These are phyloP conservation scores for Ploceus nigricollis DNA, from an alignment of 2,113 vertebrate genomes.

Conservation along the genomic window DNA sequence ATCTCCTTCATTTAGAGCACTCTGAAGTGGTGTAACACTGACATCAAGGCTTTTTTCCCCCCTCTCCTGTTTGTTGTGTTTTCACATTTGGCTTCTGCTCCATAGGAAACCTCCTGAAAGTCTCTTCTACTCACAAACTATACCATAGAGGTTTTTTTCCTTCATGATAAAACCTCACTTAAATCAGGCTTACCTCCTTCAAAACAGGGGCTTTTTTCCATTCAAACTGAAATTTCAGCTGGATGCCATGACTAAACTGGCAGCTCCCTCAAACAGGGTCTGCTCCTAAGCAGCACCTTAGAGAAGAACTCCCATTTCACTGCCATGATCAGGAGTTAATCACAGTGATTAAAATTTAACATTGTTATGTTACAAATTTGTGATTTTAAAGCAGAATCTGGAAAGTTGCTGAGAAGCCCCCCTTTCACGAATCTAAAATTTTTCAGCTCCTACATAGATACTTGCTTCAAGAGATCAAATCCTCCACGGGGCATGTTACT, in stretches of 20 bases:
- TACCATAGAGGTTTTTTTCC: accelerated
- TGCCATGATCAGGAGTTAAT: not conserved
- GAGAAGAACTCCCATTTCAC: not conserved
- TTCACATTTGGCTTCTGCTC: not conserved
- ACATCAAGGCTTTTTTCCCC: not conserved
- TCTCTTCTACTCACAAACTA: not conserved
- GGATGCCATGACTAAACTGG: not conserved
- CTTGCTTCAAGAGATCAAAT: not conserved
- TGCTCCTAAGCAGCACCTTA: not conserved
- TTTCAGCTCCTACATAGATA: not conserved
- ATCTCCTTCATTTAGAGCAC: not conserved
- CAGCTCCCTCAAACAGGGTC: not conserved
- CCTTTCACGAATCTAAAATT: not conserved
- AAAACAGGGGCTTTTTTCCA: not conserved
- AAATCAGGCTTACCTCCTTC: not conserved
- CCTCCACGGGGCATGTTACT: not conserved
- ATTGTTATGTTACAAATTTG: too few species aligned
- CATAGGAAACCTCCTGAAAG: not conserved
- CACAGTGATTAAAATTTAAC: not conserved
- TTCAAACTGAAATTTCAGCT: not conserved
- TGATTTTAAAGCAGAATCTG: not conserved
- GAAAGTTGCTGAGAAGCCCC: not conserved
- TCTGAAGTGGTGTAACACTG: not conserved
- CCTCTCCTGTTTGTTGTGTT: not conserved
- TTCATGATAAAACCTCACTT: not conserved